Percentiles rank a stretch among this genome's conserved stretches.
These are phyloP conservation scores for Agrypnia vestita DNA, from an alignment of 1,140 invertebrate genomes.

Conservation along the genomic window DNA sequence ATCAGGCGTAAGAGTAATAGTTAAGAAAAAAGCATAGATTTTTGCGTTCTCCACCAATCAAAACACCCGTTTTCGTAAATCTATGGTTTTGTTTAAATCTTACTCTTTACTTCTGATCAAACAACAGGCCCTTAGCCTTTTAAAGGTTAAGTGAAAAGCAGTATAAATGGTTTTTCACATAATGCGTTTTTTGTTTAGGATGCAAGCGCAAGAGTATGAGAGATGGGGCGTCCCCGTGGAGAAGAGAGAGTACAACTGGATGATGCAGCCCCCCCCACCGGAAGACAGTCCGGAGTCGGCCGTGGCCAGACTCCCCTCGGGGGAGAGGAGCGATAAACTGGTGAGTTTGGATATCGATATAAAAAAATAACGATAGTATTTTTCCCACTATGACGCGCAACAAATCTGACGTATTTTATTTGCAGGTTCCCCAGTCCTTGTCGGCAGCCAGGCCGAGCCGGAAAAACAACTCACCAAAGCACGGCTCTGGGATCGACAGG, in stretches of 20 bases:
- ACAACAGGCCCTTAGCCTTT: too few species aligned
- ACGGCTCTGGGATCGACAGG: conserved; percentile 56
- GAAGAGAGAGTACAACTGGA: conserved; percentile 93
- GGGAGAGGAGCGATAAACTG: conserved; percentile 85
- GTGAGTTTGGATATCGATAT: conserved; percentile 68
- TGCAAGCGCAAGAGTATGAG: conserved; percentile 90
- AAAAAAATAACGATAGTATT: too few species aligned
- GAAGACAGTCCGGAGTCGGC: conserved; percentile 88
- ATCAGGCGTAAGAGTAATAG: too few species aligned
- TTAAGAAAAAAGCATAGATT: too few species aligned
- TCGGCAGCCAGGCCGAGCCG: conserved; percentile 63
- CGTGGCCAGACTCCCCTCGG: conserved; percentile 85
- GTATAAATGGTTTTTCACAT: too few species aligned
- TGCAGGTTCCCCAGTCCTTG: conserved; percentile 68
- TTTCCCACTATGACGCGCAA: too few species aligned
- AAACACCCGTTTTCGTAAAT: too few species aligned
- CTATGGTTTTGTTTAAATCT: too few species aligned
- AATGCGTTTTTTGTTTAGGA: conserved; percentile 68
- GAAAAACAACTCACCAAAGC: conserved; percentile 67
- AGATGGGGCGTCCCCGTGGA: conserved; percentile 90
- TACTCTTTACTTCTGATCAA: too few species aligned
- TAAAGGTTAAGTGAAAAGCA: too few species aligned
- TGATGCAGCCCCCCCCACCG: conserved; percentile 89
- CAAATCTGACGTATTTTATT: background rate
- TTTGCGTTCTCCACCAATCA: too few species aligned